Evolutionary conservation across 2,113 vertebrate genomes (phyloP).

Genomic region (Aegithalos caudatus): DNA sequence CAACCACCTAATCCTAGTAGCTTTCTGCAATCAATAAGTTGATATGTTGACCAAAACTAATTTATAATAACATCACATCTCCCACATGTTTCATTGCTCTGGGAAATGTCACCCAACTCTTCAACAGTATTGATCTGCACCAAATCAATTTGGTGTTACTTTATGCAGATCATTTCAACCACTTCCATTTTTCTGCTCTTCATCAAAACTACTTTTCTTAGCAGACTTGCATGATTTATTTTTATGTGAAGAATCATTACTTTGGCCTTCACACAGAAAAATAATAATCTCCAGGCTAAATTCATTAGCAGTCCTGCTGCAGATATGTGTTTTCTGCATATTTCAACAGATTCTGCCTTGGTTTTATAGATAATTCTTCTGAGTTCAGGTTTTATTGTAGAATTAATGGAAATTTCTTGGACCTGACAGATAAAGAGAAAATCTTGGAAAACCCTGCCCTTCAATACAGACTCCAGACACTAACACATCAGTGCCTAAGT

Average conservation of each 20-base stretch:
- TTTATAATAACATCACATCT: neutral
- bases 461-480: neutral
- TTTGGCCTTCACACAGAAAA: neutral
- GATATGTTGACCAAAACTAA: neutral
- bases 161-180: neutral
- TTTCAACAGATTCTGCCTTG: neutral
- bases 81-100: neutral
- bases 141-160: neutral
- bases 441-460: neutral
- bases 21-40: neutral
- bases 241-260: neutral
- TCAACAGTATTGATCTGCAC: neutral
- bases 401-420: neutral
- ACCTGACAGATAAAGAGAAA: neutral
- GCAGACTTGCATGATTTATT: neutral
- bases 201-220: neutral
- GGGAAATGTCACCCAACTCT: neutral
- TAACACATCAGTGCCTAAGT: neutral
- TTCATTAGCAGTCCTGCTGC: neutral
- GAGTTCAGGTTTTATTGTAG: neutral
- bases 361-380: neutral
- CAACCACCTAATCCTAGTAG: neutral
- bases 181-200: neutral
- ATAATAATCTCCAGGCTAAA: neutral
- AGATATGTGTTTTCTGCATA: neutral